Conservation (phyloP, 2,888 invertebrate genomes). For the Tubulanus polymorphus region DNA sequence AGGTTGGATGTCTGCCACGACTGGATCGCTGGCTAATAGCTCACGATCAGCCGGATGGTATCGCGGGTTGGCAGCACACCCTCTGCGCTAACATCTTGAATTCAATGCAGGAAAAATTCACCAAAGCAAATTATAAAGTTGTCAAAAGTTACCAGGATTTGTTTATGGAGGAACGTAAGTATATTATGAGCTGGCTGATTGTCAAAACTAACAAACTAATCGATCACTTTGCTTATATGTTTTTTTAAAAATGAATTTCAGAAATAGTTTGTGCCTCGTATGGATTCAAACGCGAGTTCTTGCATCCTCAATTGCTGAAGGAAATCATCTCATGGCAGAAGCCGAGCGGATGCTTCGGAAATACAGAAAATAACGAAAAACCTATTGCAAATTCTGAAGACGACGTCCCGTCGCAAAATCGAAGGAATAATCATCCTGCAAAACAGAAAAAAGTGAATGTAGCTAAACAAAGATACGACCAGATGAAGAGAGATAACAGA, state of each 20-base stretch:
- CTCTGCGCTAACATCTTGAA: constrained; percentile 17
- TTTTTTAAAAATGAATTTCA: background rate
- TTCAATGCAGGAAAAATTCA: constrained; percentile 11
- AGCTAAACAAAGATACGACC: too few species aligned
- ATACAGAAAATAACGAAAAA: too few species aligned
- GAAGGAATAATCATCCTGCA: too few species aligned
- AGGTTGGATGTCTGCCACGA: background rate
- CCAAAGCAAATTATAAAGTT: constrained; percentile 4
- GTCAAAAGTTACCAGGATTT: constrained; percentile 16
- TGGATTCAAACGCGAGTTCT: constrained; percentile 46
- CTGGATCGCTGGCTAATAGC: background rate
- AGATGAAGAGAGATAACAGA: too few species aligned
- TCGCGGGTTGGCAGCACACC: constrained; percentile 10
- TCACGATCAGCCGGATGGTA: constrained; percentile 1
- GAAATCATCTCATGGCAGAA: constrained; percentile 45
- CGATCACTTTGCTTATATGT: background rate
- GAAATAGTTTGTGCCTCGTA: constrained; percentile 33
- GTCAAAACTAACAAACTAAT: background rate
- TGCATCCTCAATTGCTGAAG: constrained; percentile 38
- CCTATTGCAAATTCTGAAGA: too few species aligned
- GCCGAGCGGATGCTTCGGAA: constrained; percentile 44
- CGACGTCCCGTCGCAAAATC: too few species aligned
- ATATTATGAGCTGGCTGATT: background rate
- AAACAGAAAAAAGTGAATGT: too few species aligned
- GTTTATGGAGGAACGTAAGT: constrained; percentile 19